Evolutionary conservation across 92 coral and sea anemone species (phyloP).

Genomic region (Chrysogorgia sp.): DNA sequence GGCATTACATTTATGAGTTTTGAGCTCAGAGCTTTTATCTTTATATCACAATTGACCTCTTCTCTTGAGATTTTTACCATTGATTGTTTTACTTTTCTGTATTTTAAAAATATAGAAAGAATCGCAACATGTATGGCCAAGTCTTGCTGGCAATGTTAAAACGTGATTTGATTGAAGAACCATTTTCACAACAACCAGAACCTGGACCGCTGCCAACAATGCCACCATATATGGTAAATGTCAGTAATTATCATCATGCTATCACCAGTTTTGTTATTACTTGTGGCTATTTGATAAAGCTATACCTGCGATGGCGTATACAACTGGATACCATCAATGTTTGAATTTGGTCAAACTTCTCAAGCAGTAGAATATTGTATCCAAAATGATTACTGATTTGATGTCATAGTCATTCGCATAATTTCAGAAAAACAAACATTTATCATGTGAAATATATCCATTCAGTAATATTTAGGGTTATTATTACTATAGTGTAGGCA

Average conservation of each 20-base stretch:
- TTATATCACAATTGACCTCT: neutral
- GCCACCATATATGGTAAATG: conserved; percentile 94
- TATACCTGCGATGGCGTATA: neutral
- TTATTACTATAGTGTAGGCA: too few species aligned
- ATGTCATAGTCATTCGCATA: too few species aligned
- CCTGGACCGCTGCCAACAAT: conserved; percentile 85
- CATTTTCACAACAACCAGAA: conserved; percentile 95
- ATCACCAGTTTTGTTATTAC: neutral
- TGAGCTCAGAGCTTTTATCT: too few species aligned
- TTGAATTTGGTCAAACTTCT: too few species aligned
- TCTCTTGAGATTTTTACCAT: neutral
- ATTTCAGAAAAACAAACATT: too few species aligned
- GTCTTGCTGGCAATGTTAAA: conserved; percentile 92
- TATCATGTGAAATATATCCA: too few species aligned
- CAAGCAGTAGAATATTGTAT: too few species aligned
- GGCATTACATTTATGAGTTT: too few species aligned
- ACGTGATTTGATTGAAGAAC: conserved; percentile 91
- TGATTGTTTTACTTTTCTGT: neutral
- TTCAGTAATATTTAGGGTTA: too few species aligned
- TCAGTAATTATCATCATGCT: neutral
- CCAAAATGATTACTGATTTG: too few species aligned
- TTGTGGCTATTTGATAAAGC: too few species aligned
- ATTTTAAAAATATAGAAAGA: conserved; percentile 64
- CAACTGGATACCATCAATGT: too few species aligned
- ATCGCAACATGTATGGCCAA: conserved; percentile 94